Evolutionary conservation across 2,113 vertebrate genomes (phyloP).

Genomic region (Perca fluviatilis): DNA sequence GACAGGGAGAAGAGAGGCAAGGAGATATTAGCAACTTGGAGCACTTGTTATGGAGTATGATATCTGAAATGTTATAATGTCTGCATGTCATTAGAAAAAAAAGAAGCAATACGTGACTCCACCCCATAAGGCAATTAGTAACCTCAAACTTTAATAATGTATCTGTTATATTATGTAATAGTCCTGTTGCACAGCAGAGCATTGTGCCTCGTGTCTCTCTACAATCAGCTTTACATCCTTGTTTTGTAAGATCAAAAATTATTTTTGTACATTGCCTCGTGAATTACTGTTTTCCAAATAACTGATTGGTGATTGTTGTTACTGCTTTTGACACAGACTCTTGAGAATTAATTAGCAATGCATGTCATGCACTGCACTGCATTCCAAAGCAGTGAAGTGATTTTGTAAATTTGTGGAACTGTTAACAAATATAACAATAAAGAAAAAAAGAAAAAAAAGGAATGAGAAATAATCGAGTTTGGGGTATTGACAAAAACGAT

Average conservation of each 20-base stretch:
- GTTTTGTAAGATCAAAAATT: slow-evolving; percentile 15
- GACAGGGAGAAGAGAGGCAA: not conserved
- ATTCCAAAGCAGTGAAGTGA: slow-evolving; percentile 27
- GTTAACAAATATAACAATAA: slow-evolving; percentile 34
- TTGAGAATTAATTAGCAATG: slow-evolving; percentile 23
- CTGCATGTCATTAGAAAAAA: slow-evolving; percentile 4
- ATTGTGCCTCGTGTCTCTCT: slow-evolving; percentile 62
- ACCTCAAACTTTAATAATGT: slow-evolving; percentile 70
- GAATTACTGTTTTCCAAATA: slow-evolving; percentile 22
- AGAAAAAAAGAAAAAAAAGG: not conserved
- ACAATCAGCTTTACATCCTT: slow-evolving; percentile 60
- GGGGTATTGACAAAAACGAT: not conserved
- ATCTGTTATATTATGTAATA: slow-evolving; percentile 46
- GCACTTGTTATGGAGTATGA: not conserved
- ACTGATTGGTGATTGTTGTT: slow-evolving; percentile 8
- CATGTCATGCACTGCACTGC: no score
- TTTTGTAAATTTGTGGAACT: slow-evolving; percentile 25
- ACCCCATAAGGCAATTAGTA: slow-evolving; percentile 64
- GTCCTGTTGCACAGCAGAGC: slow-evolving; percentile 56
- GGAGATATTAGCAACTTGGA: not conserved
- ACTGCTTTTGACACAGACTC: not conserved
- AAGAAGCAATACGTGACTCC: slow-evolving; percentile 50
- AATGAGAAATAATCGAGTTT: slow-evolving; percentile 7
- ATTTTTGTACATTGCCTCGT: slow-evolving; percentile 13
- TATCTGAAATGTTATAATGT: not conserved